Base-by-base conservation (phyloP, 2,797 vertebrate species). In the Gorsachius magnificus region DNA sequence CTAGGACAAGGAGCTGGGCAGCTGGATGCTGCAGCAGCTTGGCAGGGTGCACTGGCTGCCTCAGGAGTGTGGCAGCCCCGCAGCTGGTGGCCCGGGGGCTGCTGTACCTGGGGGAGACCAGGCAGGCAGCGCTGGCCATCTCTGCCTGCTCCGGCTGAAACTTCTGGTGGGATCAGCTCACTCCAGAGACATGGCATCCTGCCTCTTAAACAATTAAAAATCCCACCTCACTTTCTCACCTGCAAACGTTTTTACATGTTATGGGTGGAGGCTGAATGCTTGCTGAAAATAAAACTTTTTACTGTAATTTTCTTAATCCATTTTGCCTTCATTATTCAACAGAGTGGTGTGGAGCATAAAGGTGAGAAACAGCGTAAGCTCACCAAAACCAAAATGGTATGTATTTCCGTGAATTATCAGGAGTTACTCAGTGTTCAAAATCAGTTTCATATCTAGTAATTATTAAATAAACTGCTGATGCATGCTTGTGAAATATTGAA, bases 21-120 rank as follows among this genome's bases (percentile, higher is more conserved):
- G 29, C 13, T 24, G 57, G 41, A 24, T 0, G 3, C 46, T 35
- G 29, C n/a, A 69, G 56, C 54, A 57, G 6, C 41, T 80, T 36
- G 38, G 24, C 31, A 71, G 41, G 17, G 21, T 41, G 3, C 11
- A 21, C 12, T 6, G 4, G 50, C 33, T 43, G 16, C 5, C 14
- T 16, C 6, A 11, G 33, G 9, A 46, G 24, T 0, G 0, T 4
- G 26, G 29, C 22, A 77, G 61, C 16, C n/a, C 31, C 25, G 21
- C 38, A 53, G 25, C 48, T 16, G 21, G 51, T 5, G 4, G 36
- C 17, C 17, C 31, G 45, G 45, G 13, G 29, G 6, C 46, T 61
- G 48, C 26, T 50, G 36, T 8, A n/a, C 1, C 0, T 18, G 14
- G 5, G 38, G 13, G 19, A 57, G 85, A 33, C 24, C 4, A 33